Evolutionary conservation across 2,797 vertebrate species (phyloP), one percentile per base, ranked within the genome.

Genomic region (Urocyon cinereoargenteus): DNA sequence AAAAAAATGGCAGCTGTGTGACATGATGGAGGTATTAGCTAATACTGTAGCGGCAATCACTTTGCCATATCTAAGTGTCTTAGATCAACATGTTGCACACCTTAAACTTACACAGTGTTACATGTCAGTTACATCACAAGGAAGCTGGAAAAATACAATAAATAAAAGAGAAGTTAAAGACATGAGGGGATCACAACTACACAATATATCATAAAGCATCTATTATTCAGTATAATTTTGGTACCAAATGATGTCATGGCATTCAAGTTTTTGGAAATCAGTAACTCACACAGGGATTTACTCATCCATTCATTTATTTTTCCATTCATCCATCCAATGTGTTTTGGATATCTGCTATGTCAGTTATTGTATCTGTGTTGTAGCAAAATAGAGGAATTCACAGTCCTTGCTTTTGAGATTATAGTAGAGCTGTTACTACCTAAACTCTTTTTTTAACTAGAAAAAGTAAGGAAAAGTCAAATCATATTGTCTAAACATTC

Each of bases 181-280:
- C 22, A 88, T 53, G 28, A 62, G 28, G 62, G 36, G 31, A 87
- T 90, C 34, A 85, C 6, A 73, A 31, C 2, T 68, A 51, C 26
- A 79, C 78, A 49, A 15, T 62, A 18, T 55, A 8, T 72, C 24
- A 78, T 90, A 86, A 86, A 83, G 31, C 28, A 72, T 57, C 22
- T 83, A 40, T 34, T 83, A 72, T 64, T 86, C 78, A 91, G 18
- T n/a, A 77, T 83, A 82, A 64, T 73, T 83, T 90, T 86, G 83
- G 22, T 57, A 19, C 5, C 28, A 49, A 90, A 53, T 86, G 34
- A 16, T 26, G 2, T 70, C 55, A 79, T 62, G 40, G 4, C 4
- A 90, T 31, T 94, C 2, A 24, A 40, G 3, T 22, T 92, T 94
- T 94, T 88, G 34, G 75, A 95, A 95, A 72, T 79, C 13, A 45